These are phyloP conservation scores for Bolborhynchus lineola DNA, from an alignment of 2,113 vertebrate species.

Conservation along the genomic window DNA sequence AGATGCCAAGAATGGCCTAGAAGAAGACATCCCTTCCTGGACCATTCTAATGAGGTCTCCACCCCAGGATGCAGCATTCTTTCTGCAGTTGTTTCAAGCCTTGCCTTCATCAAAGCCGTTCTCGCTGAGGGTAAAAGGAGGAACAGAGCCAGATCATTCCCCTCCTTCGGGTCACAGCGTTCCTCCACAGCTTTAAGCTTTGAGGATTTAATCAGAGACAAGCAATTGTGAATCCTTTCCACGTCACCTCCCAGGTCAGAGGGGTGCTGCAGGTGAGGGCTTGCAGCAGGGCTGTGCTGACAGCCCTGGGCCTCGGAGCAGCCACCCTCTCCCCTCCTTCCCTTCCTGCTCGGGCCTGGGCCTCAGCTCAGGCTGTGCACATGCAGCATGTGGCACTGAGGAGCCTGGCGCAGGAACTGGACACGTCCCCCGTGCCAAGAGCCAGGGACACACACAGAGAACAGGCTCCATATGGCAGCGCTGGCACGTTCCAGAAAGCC, in stretches of 20 bases:
- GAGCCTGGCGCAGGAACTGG: not conserved
- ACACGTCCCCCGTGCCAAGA: not conserved
- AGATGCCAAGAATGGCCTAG: not conserved
- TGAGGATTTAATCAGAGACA: not conserved
- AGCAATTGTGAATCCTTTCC: fast-evolving
- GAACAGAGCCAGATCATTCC: not conserved
- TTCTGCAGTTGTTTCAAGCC: not conserved
- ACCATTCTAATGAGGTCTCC: not conserved
- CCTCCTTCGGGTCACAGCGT: not conserved
- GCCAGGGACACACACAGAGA: not conserved
- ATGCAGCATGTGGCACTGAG: not conserved
- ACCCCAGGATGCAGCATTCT: fast-evolving
- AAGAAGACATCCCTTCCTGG: not conserved
- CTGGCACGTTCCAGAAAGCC: not conserved
- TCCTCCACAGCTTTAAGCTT: not conserved
- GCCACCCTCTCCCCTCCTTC: not conserved
- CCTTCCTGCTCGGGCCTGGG: fast-evolving
- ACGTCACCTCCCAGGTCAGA: fast-evolving
- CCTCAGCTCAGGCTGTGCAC: not conserved
- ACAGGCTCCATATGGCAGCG: not conserved
- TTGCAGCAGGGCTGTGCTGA: not conserved
- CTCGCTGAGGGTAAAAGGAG: not conserved
- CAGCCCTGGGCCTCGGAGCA: not conserved
- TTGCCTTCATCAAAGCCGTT: not conserved
- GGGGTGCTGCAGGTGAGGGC: fast-evolving